phyloP scores from a whole-genome alignment of 2,797 vertebrate genomes.

The Tokudaia tokunoshimensis region DNA sequence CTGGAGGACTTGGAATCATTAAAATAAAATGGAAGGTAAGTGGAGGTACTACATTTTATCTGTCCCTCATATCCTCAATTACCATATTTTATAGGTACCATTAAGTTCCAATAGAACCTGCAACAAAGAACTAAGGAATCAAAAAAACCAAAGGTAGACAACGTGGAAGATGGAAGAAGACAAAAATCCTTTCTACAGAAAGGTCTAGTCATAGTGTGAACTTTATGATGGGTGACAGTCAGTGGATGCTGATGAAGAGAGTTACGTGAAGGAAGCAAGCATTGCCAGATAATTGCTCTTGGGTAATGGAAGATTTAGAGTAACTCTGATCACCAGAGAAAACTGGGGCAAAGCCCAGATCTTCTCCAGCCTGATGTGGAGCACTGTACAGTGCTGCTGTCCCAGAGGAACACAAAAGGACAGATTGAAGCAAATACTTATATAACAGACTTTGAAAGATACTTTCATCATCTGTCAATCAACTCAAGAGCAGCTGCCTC shows the following conservation, averaged over 20 bases:
- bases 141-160: not conserved
- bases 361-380: not conserved
- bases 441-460: not conserved
- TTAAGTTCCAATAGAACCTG: not conserved
- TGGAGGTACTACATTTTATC: not conserved
- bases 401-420: not conserved
- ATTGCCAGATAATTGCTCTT: not conserved
- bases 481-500: not conserved
- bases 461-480: not conserved
- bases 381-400: not conserved
- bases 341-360: not conserved
- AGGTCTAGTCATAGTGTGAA: accelerated
- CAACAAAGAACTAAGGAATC: not conserved
- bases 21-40: not conserved
- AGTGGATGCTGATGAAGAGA: not conserved
- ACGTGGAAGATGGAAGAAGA: not conserved
- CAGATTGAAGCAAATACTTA: not conserved
- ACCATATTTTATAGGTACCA: not conserved
- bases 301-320: not conserved
- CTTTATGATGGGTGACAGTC: accelerated
- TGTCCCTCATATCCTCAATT: not conserved
- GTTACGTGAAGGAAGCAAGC: too few relatives aligned
- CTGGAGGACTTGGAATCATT: not conserved
- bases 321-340: not conserved
- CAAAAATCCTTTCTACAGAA: not conserved